These are phyloP conservation scores for Carcharodon carcharias DNA, from an alignment of 2,797 vertebrate species.

Conservation along the genomic window DNA sequence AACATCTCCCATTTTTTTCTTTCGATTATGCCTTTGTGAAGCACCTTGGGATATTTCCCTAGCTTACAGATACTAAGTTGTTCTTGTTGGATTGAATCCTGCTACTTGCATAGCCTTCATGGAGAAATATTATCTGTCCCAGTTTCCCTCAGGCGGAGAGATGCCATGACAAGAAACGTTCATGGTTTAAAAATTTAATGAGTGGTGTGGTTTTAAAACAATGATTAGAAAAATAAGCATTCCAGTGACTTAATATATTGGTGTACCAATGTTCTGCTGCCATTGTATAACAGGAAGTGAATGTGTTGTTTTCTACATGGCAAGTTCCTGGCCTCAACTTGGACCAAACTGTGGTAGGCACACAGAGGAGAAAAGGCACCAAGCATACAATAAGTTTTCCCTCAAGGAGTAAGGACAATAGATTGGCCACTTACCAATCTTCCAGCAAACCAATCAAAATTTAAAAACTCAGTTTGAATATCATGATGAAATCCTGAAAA, in stretches of 20 bases:
- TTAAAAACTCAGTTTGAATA: not conserved
- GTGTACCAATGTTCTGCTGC: not conserved
- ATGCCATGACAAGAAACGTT: not conserved
- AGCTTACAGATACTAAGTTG: not conserved
- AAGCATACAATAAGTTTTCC: not conserved
- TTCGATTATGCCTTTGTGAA: not conserved
- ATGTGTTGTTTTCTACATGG: not conserved
- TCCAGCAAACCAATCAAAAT: not conserved
- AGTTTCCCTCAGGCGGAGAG: not conserved
- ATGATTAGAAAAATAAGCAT: conserved; percentile 2
- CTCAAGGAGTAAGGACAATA: not conserved
- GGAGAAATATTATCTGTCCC: not conserved
- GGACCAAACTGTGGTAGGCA: not conserved
- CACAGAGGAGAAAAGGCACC: not conserved
- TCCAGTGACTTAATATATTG: not conserved
- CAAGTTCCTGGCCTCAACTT: not conserved
- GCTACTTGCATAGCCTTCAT: not conserved
- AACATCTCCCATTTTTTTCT: not conserved
- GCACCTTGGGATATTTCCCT: not conserved
- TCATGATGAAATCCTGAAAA: not conserved
- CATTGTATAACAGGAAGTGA: not conserved
- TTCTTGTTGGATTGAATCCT: not conserved
- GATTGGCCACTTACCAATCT: not conserved
- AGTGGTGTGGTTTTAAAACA: not conserved
- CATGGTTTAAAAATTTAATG: not conserved